Evolutionary conservation across 2,888 invertebrate genomes (phyloP).

Genomic region (Leucania comma): DNA sequence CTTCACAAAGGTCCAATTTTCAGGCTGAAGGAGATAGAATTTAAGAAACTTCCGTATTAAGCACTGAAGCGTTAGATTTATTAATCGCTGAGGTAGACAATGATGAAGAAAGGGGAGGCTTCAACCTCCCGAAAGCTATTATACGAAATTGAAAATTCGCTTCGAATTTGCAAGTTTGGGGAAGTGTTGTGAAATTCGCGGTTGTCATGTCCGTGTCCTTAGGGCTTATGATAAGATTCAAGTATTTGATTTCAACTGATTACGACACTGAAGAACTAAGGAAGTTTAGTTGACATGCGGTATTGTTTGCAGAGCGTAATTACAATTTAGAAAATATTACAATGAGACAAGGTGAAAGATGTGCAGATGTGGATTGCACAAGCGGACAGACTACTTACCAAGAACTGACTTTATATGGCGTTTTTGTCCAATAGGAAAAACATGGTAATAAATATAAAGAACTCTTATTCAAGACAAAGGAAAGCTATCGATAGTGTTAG

Average conservation of each 20-base stretch:
- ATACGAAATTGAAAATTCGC: conserved; percentile 52
- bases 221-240: not conserved
- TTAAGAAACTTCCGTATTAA: conserved; percentile 41
- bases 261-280: too few species aligned
- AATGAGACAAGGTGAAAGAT: not conserved
- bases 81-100: conserved; percentile 41
- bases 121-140: conserved; percentile 27
- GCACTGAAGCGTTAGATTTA: conserved; percentile 45
- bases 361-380: not conserved
- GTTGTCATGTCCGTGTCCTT: conserved; percentile 8
- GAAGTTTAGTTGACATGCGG: not conserved
- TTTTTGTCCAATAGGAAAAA: not conserved
- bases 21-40: conserved; percentile 16
- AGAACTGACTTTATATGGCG: not conserved
- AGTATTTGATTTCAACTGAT: too few species aligned
- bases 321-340: not conserved
- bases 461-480: not conserved
- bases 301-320: not conserved
- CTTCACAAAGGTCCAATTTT: conserved; percentile 18
- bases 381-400: not conserved
- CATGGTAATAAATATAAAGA: too few species aligned
- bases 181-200: conserved; percentile 7
- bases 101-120: not conserved
- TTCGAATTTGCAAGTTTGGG: conserved; percentile 35
- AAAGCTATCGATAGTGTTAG: not conserved